Percentiles rank a stretch among this genome's conserved stretches.
Evolutionary conservation across 1,140 invertebrate species (phyloP).

Genomic region (Drosophila lacteicornis): DNA sequence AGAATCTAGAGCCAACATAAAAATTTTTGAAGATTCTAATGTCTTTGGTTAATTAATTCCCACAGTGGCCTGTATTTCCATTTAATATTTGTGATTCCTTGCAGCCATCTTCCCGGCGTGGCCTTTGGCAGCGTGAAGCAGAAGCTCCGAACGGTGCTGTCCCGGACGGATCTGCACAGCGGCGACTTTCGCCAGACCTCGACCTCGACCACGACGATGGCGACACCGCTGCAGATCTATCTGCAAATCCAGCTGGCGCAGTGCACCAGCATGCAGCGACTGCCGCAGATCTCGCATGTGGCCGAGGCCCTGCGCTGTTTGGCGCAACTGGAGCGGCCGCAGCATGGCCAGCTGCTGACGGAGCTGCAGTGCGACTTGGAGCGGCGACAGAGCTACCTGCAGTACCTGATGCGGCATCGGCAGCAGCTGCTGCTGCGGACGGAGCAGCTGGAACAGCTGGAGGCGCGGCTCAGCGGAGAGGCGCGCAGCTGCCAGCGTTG

Average conservation of each 20-base stretch:
- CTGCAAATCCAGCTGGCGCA: constrained; percentile 94
- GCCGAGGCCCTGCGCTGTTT: constrained; percentile 92
- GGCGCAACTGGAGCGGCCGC: constrained; percentile 89
- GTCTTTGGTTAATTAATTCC: too few relatives aligned
- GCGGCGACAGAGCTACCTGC: constrained; percentile 91
- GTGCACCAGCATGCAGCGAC: constrained; percentile 93
- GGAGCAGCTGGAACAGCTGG: constrained; percentile 91
- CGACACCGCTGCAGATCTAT: constrained; percentile 85
- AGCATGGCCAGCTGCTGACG: constrained; percentile 91
- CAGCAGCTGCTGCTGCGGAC: constrained; percentile 93
- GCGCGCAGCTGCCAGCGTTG: constrained; percentile 91
- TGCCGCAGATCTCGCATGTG: constrained; percentile 93
- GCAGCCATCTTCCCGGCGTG: constrained; percentile 48
- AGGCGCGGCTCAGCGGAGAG: constrained; percentile 89
- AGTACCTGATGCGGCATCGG: constrained; percentile 93
- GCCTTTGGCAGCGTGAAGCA: constrained; percentile 94
- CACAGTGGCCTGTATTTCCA: too few relatives aligned
- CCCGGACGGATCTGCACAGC: constrained; percentile 90
- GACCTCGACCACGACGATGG: constrained; percentile 48
- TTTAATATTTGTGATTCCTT: not conserved
- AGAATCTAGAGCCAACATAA: too few relatives aligned
- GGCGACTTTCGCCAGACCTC: constrained; percentile 82
- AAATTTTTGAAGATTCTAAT: too few relatives aligned
- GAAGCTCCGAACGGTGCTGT: constrained; percentile 96
- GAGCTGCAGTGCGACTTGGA: constrained; percentile 93